Percentiles rank a stretch among this genome's conserved stretches.
These are phyloP conservation scores for Trachemys scripta DNA, from an alignment of 2,113 vertebrate genomes.

Conservation along the genomic window DNA sequence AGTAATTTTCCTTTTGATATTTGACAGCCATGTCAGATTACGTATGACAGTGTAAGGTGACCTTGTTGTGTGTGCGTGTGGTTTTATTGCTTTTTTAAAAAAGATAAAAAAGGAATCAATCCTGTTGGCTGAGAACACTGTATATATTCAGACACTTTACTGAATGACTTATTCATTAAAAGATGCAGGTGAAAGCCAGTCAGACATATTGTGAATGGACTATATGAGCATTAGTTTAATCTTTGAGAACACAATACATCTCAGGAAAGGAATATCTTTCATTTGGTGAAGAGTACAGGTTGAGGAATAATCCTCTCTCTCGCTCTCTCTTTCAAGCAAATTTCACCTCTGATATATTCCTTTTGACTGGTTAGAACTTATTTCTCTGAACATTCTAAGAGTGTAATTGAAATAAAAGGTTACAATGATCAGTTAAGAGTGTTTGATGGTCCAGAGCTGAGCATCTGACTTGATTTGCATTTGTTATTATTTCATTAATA, in stretches of 20 bases:
- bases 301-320: neutral
- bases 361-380: neutral
- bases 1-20: neutral
- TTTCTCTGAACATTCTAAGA: neutral
- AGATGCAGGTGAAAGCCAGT: neutral
- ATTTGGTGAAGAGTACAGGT: neutral
- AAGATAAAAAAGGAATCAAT: neutral
- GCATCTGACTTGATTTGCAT: neutral
- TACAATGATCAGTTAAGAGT: neutral
- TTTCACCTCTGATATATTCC: neutral
- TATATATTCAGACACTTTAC: neutral
- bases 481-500: neutral
- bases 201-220: neutral
- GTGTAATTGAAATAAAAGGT: neutral
- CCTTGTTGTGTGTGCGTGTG: neutral
- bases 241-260: neutral
- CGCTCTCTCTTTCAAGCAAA: neutral
- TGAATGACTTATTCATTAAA: neutral
- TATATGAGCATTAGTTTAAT: neutral
- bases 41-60: neutral
- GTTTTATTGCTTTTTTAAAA: neutral
- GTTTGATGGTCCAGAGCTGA: neutral
- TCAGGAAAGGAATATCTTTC: neutral
- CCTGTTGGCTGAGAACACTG: neutral
- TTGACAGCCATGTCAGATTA: neutral